A percentile compares a stretch with the other conserved stretches of the same genome.
phyloP scores from a whole-genome alignment of 2,797 vertebrate genomes.

The Danio kyathit region DNA sequence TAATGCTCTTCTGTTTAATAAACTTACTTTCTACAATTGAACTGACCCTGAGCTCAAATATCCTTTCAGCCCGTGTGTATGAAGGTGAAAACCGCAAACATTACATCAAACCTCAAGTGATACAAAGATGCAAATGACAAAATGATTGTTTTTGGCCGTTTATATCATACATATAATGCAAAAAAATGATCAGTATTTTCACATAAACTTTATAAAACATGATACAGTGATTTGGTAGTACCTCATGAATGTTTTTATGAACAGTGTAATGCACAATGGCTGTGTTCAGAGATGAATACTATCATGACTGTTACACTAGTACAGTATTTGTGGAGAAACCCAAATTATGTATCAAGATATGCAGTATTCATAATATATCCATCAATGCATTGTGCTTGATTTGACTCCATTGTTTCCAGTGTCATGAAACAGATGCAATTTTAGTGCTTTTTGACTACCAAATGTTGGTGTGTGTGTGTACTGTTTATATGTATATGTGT shows the following conservation, averaged over 20 bases:
- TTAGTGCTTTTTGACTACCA: not conserved
- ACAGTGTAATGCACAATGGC: slow-evolving; percentile 27
- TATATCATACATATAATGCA: slow-evolving; percentile 45
- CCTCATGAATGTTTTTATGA: slow-evolving; percentile 26
- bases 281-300: slow-evolving; percentile 14
- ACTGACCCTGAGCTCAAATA: not conserved
- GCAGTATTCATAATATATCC: not conserved
- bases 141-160: slow-evolving; percentile 14
- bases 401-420: not conserved
- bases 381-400: not conserved
- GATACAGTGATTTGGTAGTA: slow-evolving; percentile 49
- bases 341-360: not conserved
- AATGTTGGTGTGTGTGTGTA: too few species aligned
- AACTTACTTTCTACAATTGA: not conserved
- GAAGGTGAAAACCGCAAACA: not conserved
- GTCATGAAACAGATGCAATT: not conserved
- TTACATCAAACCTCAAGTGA: slow-evolving; percentile 9
- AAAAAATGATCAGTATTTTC: slow-evolving; percentile 16
- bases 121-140: slow-evolving; percentile 22
- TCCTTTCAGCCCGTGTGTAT: not conserved
- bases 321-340: not conserved
- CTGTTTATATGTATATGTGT: too few species aligned
- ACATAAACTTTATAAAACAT: slow-evolving; percentile 48
- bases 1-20: slow-evolving; percentile 26
- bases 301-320: not conserved